phyloP scores from a whole-genome alignment of 2,113 vertebrate genomes.

The Actenoides lindsayi region DNA sequence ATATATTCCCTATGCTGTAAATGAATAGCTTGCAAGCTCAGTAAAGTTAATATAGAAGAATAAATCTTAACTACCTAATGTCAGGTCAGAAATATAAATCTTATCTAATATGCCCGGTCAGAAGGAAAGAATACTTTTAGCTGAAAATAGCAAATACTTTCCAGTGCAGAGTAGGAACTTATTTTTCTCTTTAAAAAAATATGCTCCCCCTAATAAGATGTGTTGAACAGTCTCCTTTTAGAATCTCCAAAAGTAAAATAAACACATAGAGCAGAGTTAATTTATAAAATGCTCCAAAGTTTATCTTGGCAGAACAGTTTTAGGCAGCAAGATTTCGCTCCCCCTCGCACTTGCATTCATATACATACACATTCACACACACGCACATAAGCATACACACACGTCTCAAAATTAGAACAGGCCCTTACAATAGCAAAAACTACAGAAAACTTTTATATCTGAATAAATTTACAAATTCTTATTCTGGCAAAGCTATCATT shows the following conservation, averaged over 20 bases:
- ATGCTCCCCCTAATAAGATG: slow-evolving; percentile 63
- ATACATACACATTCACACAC: not conserved
- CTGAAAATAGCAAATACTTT: slow-evolving; percentile 71
- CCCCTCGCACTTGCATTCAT: not conserved
- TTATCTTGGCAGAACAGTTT: slow-evolving; percentile 71
- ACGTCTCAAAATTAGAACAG: not conserved
- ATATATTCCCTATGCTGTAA: slow-evolving; percentile 57
- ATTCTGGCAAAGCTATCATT: not conserved
- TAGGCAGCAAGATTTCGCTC: slow-evolving; percentile 63
- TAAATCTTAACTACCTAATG: slow-evolving; percentile 72
- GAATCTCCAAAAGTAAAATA: slow-evolving; percentile 75
- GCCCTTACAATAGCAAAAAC: slow-evolving; percentile 6
- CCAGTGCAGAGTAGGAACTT: slow-evolving; percentile 48
- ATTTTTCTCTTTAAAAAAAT: slow-evolving; percentile 55
- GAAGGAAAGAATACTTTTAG: slow-evolving; percentile 65
- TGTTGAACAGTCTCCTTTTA: slow-evolving; percentile 70
- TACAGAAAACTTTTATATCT: not conserved
- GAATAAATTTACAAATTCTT: not conserved
- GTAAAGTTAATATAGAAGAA: slow-evolving; percentile 61
- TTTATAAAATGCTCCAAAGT: slow-evolving; percentile 75
- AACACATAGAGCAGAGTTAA: slow-evolving; percentile 75
- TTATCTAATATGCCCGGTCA: slow-evolving; percentile 59
- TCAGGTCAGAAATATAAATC: slow-evolving; percentile 74
- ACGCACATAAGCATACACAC: not conserved
- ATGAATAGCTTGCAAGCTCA: slow-evolving; percentile 59